Conservation (phyloP, 1,140 invertebrate genomes). For the Branchinecta lindahli region DNA sequence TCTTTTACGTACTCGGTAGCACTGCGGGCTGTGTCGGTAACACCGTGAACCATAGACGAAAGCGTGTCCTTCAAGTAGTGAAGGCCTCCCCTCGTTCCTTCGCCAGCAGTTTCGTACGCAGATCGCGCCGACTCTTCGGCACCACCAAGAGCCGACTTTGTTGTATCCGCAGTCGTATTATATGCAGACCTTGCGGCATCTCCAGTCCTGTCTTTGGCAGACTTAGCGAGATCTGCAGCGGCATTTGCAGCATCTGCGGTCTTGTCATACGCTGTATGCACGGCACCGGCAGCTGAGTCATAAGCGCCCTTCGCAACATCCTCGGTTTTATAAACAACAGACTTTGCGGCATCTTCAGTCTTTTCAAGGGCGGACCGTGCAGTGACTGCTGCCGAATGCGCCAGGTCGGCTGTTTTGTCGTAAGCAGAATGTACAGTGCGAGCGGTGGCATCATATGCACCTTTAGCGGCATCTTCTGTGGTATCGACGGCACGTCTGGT, state of each 20-base stretch:
- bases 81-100: too few species aligned
- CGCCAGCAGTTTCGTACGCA: background rate
- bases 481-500: background rate
- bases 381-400: background rate
- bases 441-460: background rate
- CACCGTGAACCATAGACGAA: background rate
- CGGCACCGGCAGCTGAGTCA: background rate
- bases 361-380: background rate
- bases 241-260: too few species aligned
- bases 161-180: background rate
- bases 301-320: background rate
- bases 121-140: background rate
- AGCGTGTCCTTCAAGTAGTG: background rate
- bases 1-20: too few species aligned
- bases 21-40: background rate
- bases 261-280: too few species aligned
- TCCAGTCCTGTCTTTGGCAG: background rate
- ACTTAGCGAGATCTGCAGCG: background rate
- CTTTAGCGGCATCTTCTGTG: background rate
- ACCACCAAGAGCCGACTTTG: background rate
- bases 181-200: background rate
- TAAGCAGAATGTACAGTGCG: background rate
- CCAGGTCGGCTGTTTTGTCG: background rate
- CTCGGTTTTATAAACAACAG: background rate
- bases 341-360: background rate